Percentiles rank a stretch among this genome's conserved stretches.
phyloP scores from a whole-genome alignment of 2,888 invertebrate species.

The Pediacus dermestoides region DNA sequence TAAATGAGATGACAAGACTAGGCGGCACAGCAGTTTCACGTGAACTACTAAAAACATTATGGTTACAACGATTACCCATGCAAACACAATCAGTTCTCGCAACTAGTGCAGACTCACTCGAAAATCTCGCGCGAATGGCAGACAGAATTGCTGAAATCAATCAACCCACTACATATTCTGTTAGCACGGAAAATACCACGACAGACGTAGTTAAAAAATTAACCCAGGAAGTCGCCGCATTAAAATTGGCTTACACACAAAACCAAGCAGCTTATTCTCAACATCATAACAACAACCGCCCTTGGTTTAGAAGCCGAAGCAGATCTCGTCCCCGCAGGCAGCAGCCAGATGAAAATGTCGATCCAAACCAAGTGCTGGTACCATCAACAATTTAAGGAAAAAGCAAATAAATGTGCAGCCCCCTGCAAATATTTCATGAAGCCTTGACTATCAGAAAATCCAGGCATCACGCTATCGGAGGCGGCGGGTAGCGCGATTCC shows the following conservation, averaged over 20 bases:
- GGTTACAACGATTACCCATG: constrained; percentile 26
- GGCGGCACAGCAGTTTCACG: constrained; percentile 23
- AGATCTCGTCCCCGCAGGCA: too few relatives aligned
- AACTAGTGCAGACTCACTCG: constrained; percentile 16
- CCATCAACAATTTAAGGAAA: too few relatives aligned
- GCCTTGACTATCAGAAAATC: too few relatives aligned
- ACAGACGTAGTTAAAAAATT: neutral
- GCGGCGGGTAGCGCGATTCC: too few relatives aligned
- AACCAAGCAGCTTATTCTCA: too few relatives aligned
- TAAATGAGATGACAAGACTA: constrained; percentile 28
- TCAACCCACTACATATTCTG: neutral
- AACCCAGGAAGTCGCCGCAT: neutral
- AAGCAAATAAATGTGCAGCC: too few relatives aligned
- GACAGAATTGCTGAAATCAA: constrained; percentile 16
- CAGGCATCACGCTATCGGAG: too few relatives aligned
- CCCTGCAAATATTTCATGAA: too few relatives aligned
- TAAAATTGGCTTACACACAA: neutral
- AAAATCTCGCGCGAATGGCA: constrained; percentile 15
- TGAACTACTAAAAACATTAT: constrained; percentile 26
- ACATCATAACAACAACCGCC: too few relatives aligned
- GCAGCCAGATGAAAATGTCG: too few relatives aligned
- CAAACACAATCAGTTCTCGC: constrained; percentile 23
- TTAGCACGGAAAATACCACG: neutral
- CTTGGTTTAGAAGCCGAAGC: too few relatives aligned
- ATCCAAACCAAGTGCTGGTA: too few relatives aligned